These are phyloP conservation scores for Pseudanteris insignis DNA, from an alignment of 2,888 invertebrate species.

Conservation along the genomic window DNA sequence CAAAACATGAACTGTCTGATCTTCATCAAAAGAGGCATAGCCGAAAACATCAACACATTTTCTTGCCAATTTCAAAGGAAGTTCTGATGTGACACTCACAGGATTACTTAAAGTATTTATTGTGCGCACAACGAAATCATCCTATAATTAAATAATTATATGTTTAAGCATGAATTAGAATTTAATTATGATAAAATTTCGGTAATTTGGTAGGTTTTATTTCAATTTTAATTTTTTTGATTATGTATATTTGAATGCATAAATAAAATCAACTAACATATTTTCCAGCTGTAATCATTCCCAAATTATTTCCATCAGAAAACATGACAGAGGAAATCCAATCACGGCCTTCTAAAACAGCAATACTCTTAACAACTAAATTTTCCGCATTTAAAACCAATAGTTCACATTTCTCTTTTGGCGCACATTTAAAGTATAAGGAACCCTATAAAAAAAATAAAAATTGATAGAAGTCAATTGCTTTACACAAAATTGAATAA, in stretches of 20 bases:
- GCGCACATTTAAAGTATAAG: constrained; percentile 78
- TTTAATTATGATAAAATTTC: no score
- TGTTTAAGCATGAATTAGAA: no score
- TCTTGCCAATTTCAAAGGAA: constrained; percentile 80
- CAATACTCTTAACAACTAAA: constrained; percentile 67
- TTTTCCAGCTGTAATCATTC: constrained; percentile 81
- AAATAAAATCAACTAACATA: constrained; percentile 79
- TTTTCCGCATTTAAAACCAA: constrained; percentile 67
- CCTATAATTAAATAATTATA: constrained; percentile 70
- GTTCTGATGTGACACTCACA: constrained; percentile 69
- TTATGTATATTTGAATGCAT: no score
- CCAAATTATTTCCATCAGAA: constrained; percentile 82
- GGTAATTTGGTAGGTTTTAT: no score
- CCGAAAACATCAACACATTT: constrained; percentile 83
- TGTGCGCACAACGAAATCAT: constrained; percentile 81
- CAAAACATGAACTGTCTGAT: constrained; percentile 67
- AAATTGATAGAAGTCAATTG: no score
- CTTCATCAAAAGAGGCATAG: constrained; percentile 77
- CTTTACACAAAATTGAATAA: no score
- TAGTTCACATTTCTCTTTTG: constrained; percentile 63
- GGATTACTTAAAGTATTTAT: constrained; percentile 73
- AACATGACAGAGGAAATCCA: constrained; percentile 70
- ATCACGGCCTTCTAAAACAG: constrained; percentile 63
- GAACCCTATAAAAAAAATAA: constrained; percentile 71
- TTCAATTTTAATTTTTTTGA: no score